Conservation (phyloP, 1,140 invertebrate genomes). For the Cepaea nemoralis region DNA sequence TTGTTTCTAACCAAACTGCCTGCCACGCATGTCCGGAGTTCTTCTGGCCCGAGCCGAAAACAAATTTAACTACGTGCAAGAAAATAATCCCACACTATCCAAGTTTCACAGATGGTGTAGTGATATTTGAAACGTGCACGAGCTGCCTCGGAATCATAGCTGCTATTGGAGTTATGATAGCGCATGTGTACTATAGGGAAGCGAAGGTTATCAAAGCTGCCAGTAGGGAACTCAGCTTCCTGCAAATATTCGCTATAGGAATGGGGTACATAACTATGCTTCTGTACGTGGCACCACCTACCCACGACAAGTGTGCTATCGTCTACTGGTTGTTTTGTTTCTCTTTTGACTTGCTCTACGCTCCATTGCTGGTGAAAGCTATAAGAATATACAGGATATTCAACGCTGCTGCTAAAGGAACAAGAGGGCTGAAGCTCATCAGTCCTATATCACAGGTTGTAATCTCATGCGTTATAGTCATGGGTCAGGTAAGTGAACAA, state of each 20-base stretch:
- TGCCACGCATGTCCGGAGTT: conserved; percentile 46
- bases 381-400: conserved; percentile 30
- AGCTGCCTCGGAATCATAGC: conserved; percentile 72
- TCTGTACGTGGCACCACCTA: conserved; percentile 80
- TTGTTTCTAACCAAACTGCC: conserved; percentile 45
- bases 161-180: conserved; percentile 70
- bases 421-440: background rate
- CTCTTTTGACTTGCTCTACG: conserved; percentile 92
- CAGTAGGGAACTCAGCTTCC: conserved; percentile 88
- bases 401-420: background rate
- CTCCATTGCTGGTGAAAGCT: conserved; percentile 76
- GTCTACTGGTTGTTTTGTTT: conserved; percentile 81
- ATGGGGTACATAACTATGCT: conserved; percentile 92
- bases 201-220: conserved; percentile 92
- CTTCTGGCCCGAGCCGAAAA: conserved; percentile 66
- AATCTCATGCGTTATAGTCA: conserved; percentile 17
- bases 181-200: conserved; percentile 84
- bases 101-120: conserved; percentile 55
- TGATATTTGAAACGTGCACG: conserved; percentile 72
- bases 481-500: conserved; percentile 30
- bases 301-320: conserved; percentile 69
- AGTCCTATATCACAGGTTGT: conserved; percentile 32
- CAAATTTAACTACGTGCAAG: conserved; percentile 74
- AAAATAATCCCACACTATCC: conserved; percentile 53
- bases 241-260: conserved; percentile 87